These are phyloP conservation scores for Microcebus murinus DNA, from an alignment of 2,113 vertebrate species.

Conservation along the genomic window DNA sequence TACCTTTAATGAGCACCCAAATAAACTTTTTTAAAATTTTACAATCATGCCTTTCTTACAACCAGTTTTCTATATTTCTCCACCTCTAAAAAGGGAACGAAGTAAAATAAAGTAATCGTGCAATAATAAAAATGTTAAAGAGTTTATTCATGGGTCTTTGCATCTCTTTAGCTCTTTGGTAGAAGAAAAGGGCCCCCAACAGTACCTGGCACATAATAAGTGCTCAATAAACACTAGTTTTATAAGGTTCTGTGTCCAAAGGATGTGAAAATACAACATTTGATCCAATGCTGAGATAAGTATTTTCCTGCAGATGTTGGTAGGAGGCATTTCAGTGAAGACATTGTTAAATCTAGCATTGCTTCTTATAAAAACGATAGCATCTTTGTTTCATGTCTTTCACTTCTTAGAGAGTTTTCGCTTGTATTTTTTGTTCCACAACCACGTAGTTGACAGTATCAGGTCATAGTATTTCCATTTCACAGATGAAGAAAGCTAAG, in stretches of 20 bases:
- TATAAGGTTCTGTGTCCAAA: background rate
- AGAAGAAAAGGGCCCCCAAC: background rate
- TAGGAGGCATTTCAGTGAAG: background rate
- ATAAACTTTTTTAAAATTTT: background rate
- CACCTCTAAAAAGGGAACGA: background rate
- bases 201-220: background rate
- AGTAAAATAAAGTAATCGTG: background rate
- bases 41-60: slow-evolving; percentile 29
- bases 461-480: background rate
- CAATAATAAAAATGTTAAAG: slow-evolving; percentile 26
- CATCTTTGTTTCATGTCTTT: background rate
- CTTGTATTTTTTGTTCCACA: background rate
- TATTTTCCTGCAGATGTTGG: background rate
- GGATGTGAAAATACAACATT: background rate
- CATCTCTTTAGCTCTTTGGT: background rate
- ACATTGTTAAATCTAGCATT: background rate
- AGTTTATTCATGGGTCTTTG: background rate
- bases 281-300: background rate
- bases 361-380: background rate
- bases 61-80: slow-evolving; percentile 38
- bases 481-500: background rate
- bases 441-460: background rate
- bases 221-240: background rate
- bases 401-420: background rate
- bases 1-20: slow-evolving; percentile 47